Base-by-base conservation (phyloP, 2,888 invertebrate species). In the Chirona hameri region DNA sequence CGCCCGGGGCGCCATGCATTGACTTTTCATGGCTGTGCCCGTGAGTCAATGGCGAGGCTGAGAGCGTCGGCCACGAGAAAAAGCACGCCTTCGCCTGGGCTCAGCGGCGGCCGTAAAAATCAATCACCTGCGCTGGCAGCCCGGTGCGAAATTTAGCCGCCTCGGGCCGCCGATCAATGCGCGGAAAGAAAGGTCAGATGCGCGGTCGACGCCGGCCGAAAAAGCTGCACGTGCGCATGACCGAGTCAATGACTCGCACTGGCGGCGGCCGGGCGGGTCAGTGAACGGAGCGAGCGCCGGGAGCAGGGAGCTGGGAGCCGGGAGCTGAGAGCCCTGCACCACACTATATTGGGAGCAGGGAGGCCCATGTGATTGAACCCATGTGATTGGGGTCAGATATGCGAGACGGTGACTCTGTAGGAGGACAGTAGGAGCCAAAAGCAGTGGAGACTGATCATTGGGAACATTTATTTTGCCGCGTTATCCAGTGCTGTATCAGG, bases 1-100 rank as follows among this genome's bases (percentile, higher is more conserved):
- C 29, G 18, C 10, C 7, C 14, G 12, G 0, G 39, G 76, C 24
- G 12, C 39, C 76, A 76, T 39, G 76, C 76, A 76, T 76, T 76
- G 76, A 76, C 76, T 76, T 76, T 76, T 76, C 76, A 76, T 76
- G 76, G 46, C 39, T 21, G 76, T 39, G 72, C 72, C 14, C n/a
- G 72, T 72, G 72, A 72, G 27, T 29, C 72, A 72, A 72, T 76
- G 76, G 76, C 24, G 24, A 76, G 21, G 39, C 27, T 24, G 76
- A 76, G 76, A 76, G 76, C 76, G 76, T 7, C 21, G 76, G 24
- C 76, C 10, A 24, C 39, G 76, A 76, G 76, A 76, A 76, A 76
- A 76, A 76, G 76, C 46, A 24, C 39, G 39, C 76, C 24, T 24
- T 9, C 76, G 24, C 39, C 76, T 4, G 10, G 31, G 46, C 76